These are phyloP conservation scores for Istiophorus platypterus DNA, from an alignment of 2,113 vertebrate species.

Conservation along the genomic window DNA sequence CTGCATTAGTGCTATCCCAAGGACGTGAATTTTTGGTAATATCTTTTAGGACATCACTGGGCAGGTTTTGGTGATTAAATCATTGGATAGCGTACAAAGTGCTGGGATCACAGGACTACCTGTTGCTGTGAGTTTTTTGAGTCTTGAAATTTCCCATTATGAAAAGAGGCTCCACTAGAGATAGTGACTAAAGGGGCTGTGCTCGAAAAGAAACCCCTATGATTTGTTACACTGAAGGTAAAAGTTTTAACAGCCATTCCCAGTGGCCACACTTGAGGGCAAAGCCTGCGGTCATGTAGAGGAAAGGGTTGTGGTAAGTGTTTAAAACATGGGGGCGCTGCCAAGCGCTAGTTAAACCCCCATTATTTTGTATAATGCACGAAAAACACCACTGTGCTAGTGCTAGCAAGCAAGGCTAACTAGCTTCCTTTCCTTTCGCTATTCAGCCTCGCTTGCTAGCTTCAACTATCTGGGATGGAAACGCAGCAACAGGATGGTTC, in stretches of 20 bases:
- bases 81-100: not conserved
- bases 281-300: not conserved
- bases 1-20: not conserved
- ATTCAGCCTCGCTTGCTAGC: no score
- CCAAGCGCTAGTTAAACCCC: not conserved
- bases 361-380: not conserved
- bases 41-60: not conserved
- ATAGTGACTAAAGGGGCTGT: not conserved
- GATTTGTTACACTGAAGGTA: not conserved
- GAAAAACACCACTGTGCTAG: not conserved
- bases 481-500: no score
- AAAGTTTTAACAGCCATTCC: not conserved
- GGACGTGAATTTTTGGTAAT: not conserved
- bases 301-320: not conserved
- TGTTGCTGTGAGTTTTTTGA: not conserved
- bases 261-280: not conserved
- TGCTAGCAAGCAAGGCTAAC: no score
- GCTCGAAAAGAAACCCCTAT: not conserved
- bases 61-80: not conserved
- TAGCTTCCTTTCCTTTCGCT: no score
- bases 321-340: not conserved
- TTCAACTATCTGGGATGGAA: no score
- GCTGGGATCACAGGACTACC: not conserved
- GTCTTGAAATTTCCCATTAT: not conserved
- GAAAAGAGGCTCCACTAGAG: not conserved